Evolutionary conservation across 2,113 vertebrate genomes (phyloP), one percentile per base, ranked within the genome.

Genomic region (Rhynchopsitta pachyrhyncha): DNA sequence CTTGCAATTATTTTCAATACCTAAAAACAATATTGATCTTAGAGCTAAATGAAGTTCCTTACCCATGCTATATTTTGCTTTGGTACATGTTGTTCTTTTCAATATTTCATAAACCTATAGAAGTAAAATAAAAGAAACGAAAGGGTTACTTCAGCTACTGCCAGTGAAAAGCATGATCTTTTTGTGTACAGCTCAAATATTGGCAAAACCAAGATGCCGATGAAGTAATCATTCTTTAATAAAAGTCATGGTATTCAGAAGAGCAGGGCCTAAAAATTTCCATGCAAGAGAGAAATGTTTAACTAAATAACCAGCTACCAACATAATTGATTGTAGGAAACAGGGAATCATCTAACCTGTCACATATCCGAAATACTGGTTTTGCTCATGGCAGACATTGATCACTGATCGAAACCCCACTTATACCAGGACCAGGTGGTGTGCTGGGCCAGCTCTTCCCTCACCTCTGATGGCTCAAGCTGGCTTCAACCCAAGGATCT

Each of bases 1-100:
- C 49, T 57, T 19, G 25, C 50, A 67, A 70, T 95, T 79, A 37
- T 80, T 97, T 93, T 79, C 75, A 80, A 46, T 69, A 53, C 20
- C 28, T 86, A 41, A 74, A 91, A 89, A 67, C 3, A 1, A 19
- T 11, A 76, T 84, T 2, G 63, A 90, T n/a, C 67, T 95, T 69
- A 73, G 68, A 79, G 44, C 78, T 92, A 93, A 92, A 76, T 73
- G 62, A 90, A 59, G 68, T 52, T 96, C 84, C 98, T 99, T 98
- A 99, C 99, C 99, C 98, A 99, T 99, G 97, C 98, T 98, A 85
- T 99, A 99, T 93, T 99, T 99, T 82, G 98, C 98, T 81, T 97
- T 98, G 35, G 98, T 98, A 96, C 99, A 99, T 3, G 98, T 99
- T 0, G 98, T 99, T 94, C 99, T 98, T 92, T 99, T 99, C 97